Evolutionary conservation across 2,797 vertebrate genomes (phyloP).

Genomic region (Coccyzus lansbergi): DNA sequence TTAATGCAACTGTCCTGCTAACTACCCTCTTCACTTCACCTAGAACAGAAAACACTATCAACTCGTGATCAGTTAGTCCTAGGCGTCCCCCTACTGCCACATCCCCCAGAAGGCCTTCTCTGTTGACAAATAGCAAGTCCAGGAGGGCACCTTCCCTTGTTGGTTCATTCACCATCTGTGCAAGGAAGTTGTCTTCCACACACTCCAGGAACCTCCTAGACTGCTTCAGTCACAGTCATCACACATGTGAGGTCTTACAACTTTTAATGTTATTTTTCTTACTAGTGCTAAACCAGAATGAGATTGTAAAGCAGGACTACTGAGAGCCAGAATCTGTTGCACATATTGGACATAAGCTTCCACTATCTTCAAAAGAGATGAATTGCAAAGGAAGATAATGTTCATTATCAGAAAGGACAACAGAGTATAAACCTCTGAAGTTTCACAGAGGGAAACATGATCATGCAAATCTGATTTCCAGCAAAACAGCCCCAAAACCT

Average conservation of each 20-base stretch:
- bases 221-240: not conserved
- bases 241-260: not conserved
- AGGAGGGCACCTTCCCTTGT: no score
- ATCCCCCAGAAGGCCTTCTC: no score
- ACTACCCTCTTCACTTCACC: no score
- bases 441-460: not conserved
- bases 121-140: no score
- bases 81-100: no score
- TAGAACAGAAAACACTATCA: no score
- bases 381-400: not conserved
- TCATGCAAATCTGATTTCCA: not conserved
- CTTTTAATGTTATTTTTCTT: not conserved
- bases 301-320: not conserved
- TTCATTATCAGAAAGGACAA: not conserved
- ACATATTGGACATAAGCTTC: not conserved
- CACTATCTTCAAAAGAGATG: not conserved
- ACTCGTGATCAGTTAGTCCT: no score
- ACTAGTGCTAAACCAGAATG: not conserved
- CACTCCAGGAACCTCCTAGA: no score
- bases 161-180: no score
- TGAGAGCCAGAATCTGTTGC: not conserved
- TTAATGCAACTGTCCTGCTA: no score
- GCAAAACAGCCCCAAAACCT: not conserved
- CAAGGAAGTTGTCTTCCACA: no score
- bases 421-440: not conserved